These are phyloP conservation scores for Meda fulgida DNA, from an alignment of 2,797 vertebrate species.

Conservation along the genomic window DNA sequence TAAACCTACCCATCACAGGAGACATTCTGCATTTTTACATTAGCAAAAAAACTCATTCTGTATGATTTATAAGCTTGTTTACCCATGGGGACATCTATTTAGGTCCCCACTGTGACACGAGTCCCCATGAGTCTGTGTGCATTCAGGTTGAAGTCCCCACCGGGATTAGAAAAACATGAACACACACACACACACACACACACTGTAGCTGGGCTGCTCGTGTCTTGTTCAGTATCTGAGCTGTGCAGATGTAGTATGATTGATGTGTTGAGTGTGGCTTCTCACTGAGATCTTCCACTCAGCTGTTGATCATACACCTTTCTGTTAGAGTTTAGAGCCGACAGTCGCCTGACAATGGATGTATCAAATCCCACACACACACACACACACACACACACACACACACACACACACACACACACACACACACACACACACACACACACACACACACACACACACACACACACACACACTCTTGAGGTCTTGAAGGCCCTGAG, in stretches of 20 bases:
- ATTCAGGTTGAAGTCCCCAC: too few species aligned
- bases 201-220: not conserved
- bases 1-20: too few species aligned
- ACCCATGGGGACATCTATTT: too few species aligned
- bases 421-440: not conserved
- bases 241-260: constrained; percentile 73
- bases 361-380: constrained; percentile 63
- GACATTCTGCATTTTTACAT: too few species aligned
- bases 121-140: too few species aligned
- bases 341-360: constrained; percentile 73
- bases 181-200: constrained; percentile 7
- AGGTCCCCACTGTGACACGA: too few species aligned
- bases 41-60: too few species aligned
- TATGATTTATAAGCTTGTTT: too few species aligned
- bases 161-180: too few species aligned
- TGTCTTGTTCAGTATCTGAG: constrained; percentile 68
- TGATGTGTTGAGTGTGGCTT: constrained; percentile 72
- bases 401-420: not conserved
- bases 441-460: constrained; percentile 4
- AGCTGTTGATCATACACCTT: constrained; percentile 76
- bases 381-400: constrained; percentile 36
- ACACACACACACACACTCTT: too few species aligned
- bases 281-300: constrained; percentile 69
- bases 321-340: constrained; percentile 67
- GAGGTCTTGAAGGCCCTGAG: not conserved